Conservation (phyloP, 2,888 invertebrate genomes). For the Lepidochrysops patricia region DNA sequence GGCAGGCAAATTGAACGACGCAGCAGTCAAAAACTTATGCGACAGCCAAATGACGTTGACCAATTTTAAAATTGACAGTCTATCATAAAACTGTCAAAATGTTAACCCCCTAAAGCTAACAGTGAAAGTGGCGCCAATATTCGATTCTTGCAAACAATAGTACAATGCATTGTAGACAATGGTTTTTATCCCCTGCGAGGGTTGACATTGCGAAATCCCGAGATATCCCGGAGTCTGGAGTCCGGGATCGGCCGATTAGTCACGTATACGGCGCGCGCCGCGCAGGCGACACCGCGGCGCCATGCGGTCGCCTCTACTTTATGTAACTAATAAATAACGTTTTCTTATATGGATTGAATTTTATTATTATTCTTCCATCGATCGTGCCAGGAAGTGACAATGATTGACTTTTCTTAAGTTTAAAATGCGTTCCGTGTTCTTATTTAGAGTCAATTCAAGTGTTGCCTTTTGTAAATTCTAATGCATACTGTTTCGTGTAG, state of each 20-base stretch:
- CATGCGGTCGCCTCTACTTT: constrained; percentile 30
- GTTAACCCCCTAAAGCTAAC: not conserved
- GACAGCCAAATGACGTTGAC: no score
- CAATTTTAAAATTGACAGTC: not conserved
- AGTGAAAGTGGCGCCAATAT: not conserved
- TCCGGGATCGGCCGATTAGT: constrained; percentile 36
- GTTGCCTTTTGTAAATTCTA: not conserved
- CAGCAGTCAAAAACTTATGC: no score
- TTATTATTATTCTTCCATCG: constrained; percentile 26
- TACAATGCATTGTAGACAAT: not conserved
- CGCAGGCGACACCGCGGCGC: constrained; percentile 35
- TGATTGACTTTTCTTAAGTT: constrained; percentile 5
- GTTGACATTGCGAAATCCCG: constrained; percentile 1
- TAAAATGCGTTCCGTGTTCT: not conserved
- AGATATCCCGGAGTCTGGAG: constrained; percentile 22
- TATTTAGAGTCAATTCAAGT: not conserved
- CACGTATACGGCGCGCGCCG: constrained; percentile 41
- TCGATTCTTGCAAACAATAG: not conserved
- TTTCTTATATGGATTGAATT: constrained; percentile 30
- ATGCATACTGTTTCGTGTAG: no score
- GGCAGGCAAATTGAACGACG: not conserved
- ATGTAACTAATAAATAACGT: constrained; percentile 29
- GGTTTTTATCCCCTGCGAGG: not conserved
- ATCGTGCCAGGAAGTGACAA: constrained; percentile 19
- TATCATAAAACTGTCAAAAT: not conserved